Evolutionary conservation across 2,888 invertebrate species (phyloP).

Genomic region (Lydus trimaculatus): DNA sequence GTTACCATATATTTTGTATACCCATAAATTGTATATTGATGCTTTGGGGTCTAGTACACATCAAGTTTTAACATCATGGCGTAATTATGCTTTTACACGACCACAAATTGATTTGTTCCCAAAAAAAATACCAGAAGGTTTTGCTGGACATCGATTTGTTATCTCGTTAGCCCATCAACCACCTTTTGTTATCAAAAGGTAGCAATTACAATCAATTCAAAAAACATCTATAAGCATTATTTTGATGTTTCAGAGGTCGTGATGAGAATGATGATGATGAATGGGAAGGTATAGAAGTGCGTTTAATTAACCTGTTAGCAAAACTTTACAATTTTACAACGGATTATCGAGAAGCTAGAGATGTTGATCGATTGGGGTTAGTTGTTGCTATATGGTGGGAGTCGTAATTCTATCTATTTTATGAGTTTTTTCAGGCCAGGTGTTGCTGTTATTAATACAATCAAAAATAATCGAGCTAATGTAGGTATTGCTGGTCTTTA

Average conservation of each 20-base stretch:
- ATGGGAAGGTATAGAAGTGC: constrained; percentile 81
- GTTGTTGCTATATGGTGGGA: constrained; percentile 61
- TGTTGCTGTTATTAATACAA: constrained; percentile 67
- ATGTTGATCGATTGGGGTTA: constrained; percentile 48
- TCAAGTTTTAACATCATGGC: constrained; percentile 75
- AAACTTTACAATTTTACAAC: constrained; percentile 75
- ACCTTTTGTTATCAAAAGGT: constrained; percentile 76
- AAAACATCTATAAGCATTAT: too few species aligned
- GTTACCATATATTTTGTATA: constrained; percentile 75
- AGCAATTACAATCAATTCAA: too few species aligned
- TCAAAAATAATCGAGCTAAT: constrained; percentile 66
- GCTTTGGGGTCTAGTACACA: constrained; percentile 76
- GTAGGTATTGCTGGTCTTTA: constrained; percentile 79
- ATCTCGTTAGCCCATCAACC: constrained; percentile 76
- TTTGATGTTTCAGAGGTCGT: constrained; percentile 49
- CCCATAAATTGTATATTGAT: constrained; percentile 76
- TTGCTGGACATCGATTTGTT: constrained; percentile 77
- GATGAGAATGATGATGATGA: constrained; percentile 62
- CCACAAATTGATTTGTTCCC: constrained; percentile 73
- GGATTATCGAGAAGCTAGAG: constrained; percentile 70
- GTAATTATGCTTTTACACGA: constrained; percentile 69
- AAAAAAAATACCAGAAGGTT: constrained; percentile 70
- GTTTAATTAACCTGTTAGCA: constrained; percentile 69
- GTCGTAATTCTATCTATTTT: not conserved
- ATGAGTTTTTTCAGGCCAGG: constrained; percentile 61